Evolutionary conservation across 2,113 vertebrate genomes (phyloP).

Genomic region (Antechinus stuartii): DNA sequence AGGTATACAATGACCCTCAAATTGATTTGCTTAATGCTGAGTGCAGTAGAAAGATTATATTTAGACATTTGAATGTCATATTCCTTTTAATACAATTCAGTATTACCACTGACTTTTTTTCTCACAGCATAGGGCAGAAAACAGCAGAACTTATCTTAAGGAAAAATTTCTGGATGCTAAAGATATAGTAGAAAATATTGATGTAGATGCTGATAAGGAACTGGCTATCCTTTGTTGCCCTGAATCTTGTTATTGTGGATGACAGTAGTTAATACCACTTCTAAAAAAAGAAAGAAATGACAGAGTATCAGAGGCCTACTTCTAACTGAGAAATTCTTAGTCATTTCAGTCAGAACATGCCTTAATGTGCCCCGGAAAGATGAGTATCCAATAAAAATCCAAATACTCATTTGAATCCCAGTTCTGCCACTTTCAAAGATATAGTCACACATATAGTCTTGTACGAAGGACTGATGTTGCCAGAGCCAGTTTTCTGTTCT

Average conservation of each 20-base stretch:
- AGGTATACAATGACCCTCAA: neutral
- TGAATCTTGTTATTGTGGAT: neutral
- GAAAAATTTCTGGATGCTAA: neutral
- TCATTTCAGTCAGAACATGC: neutral
- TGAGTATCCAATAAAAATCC: neutral
- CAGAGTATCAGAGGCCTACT: neutral
- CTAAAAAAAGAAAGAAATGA: neutral
- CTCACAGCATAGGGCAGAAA: neutral
- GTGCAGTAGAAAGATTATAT: neutral
- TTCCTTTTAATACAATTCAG: neutral
- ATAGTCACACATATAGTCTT: neutral
- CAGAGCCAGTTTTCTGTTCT: neutral
- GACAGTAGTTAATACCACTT: neutral
- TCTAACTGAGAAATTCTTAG: neutral
- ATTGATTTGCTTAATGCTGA: neutral
- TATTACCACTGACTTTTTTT: neutral
- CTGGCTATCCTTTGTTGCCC: neutral
- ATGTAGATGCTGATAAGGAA: neutral
- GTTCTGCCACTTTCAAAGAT: neutral
- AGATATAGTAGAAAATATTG: neutral
- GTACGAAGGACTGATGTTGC: neutral
- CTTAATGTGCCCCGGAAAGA: neutral
- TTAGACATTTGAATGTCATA: neutral
- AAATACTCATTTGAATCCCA: neutral
- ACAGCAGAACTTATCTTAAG: neutral